A percentile compares a stretch with the other conserved stretches of the same genome.
Conservation (phyloP, 2,888 invertebrate species). For the Diachrysia chrysitis region DNA sequence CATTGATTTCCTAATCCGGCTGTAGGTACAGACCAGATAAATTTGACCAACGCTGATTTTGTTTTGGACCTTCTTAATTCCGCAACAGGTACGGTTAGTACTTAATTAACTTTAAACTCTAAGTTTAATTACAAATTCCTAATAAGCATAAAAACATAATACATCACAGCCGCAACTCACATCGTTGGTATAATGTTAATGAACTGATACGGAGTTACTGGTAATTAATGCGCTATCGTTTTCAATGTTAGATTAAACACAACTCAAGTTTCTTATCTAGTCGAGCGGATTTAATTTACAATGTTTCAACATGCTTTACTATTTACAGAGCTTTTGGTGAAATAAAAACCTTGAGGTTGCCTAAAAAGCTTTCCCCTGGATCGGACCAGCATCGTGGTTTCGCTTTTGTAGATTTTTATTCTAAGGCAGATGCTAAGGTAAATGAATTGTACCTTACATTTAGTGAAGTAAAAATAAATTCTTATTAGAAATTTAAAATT, state of each 20-base stretch:
- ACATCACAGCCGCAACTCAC: conserved; percentile 16
- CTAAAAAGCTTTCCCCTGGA: conserved; percentile 94
- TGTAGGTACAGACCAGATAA: not conserved
- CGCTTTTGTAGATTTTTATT: conserved; percentile 97
- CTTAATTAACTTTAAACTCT: conserved; percentile 3
- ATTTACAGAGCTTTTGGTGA: conserved; percentile 96
- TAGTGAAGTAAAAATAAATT: not conserved
- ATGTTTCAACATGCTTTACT: conserved; percentile 18
- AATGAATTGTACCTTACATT: not conserved
- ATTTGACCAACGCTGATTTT: not conserved
- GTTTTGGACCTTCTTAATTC: not conserved
- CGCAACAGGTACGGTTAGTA: not conserved
- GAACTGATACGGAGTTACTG: conserved; percentile 47
- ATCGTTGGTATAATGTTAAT: conserved; percentile 35
- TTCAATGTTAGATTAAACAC: conserved; percentile 46
- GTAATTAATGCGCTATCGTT: conserved; percentile 52
- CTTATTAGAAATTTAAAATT: not conserved
- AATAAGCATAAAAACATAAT: conserved; percentile 16
- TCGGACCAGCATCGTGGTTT: conserved; percentile 97
- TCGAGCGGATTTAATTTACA: conserved; percentile 16
- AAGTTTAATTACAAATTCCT: conserved; percentile 5
- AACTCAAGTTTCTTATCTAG: conserved; percentile 40
- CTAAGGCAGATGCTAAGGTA: conserved; percentile 97
- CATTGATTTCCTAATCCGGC: too few species aligned
- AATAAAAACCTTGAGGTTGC: conserved; percentile 96